Evolutionary conservation across 1,140 invertebrate species (phyloP).

Genomic region (Arctopsyche grandis): DNA sequence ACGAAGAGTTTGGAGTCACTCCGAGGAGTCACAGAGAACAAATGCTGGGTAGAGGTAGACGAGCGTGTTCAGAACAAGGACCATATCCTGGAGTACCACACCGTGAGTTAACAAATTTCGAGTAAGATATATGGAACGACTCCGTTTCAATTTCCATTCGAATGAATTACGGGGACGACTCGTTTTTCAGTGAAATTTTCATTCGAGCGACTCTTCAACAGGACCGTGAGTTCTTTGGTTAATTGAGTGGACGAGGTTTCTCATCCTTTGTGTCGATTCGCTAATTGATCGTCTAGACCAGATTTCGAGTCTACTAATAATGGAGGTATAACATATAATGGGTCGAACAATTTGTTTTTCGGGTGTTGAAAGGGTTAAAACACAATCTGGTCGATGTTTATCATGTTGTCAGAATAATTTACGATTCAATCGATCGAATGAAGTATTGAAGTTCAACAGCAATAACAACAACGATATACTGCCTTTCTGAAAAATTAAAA

Average conservation of each 20-base stretch:
- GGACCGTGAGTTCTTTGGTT: not conserved
- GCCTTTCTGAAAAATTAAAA: too few species aligned
- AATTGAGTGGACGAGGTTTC: not conserved
- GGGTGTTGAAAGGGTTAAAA: too few species aligned
- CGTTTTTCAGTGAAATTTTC: too few species aligned
- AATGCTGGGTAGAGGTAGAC: constrained; percentile 63
- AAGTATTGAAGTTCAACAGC: too few species aligned
- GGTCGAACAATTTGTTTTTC: too few species aligned
- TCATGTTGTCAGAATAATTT: not conserved
- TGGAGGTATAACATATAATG: not conserved
- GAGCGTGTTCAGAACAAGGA: constrained; percentile 74
- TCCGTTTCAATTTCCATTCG: not conserved
- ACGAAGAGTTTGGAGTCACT: constrained; percentile 54
- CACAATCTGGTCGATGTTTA: not conserved
- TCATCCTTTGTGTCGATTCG: not conserved
- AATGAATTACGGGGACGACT: too few species aligned
- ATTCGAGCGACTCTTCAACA: not conserved
- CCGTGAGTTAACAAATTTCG: constrained; percentile 57
- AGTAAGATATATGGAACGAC: too few species aligned
- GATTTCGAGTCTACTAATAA: not conserved
- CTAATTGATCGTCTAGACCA: constrained; percentile 18
- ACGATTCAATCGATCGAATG: not conserved
- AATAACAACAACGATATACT: too few species aligned
- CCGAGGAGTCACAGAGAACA: constrained; percentile 62
- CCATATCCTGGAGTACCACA: constrained; percentile 68